A percentile compares a stretch with the other conserved stretches of the same genome.
Evolutionary conservation across 2,888 invertebrate genomes (phyloP).

Genomic region (Meteorus cinctellus): DNA sequence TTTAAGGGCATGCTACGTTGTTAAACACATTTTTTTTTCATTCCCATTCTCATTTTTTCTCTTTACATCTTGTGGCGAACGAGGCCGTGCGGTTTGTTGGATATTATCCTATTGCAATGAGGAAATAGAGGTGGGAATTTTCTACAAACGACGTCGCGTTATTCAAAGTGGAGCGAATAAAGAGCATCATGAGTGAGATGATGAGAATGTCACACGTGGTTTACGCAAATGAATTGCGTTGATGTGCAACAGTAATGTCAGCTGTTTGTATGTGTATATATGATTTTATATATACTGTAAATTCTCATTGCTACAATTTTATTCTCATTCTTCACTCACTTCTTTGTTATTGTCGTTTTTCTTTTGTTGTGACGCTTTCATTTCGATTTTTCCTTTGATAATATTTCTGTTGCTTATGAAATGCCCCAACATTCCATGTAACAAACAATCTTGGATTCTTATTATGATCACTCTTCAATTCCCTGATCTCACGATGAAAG

Average conservation of each 20-base stretch:
- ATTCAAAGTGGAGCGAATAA: slow-evolving; percentile 25
- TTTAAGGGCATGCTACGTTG: slow-evolving; percentile 23
- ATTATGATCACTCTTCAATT: background rate
- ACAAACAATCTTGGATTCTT: background rate
- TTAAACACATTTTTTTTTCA: slow-evolving; percentile 2
- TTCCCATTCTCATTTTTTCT: slow-evolving; percentile 27
- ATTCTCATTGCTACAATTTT: slow-evolving; percentile 22
- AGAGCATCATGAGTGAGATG: slow-evolving; percentile 37
- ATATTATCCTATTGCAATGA: slow-evolving; percentile 38
- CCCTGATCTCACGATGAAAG: too few relatives aligned
- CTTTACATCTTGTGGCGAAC: slow-evolving; percentile 47
- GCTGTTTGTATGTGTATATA: background rate
- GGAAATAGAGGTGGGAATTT: slow-evolving; percentile 28
- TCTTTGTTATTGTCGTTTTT: background rate
- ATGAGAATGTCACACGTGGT: slow-evolving; percentile 17
- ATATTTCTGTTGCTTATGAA: background rate
- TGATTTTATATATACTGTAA: slow-evolving; percentile 26
- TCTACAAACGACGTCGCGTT: slow-evolving; percentile 1
- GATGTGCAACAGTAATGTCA: background rate
- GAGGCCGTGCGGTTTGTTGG: slow-evolving; percentile 18
- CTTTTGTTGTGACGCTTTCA: background rate
- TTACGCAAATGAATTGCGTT: slow-evolving; percentile 21
- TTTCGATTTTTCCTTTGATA: too few relatives aligned
- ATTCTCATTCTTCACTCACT: slow-evolving; percentile 1
- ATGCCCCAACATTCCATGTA: background rate